Percentiles rank a stretch among this genome's conserved stretches.
Conservation (phyloP, 2,888 invertebrate genomes). For the Amphipyra berbera region DNA sequence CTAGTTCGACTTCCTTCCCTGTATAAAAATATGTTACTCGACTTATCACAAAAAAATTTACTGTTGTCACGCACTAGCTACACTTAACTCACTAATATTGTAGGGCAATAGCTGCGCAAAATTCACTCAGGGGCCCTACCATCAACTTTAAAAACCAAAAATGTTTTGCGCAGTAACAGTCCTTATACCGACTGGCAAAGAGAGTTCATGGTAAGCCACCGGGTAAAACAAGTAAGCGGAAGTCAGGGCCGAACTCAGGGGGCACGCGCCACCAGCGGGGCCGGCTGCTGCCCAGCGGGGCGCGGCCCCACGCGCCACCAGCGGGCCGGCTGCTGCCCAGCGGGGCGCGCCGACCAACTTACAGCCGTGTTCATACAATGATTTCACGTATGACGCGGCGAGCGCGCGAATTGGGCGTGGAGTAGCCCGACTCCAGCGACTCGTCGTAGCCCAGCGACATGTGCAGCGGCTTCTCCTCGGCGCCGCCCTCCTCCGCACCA, state of each 20-base stretch:
- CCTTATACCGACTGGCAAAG: slow-evolving; percentile 20
- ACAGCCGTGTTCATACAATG: slow-evolving; percentile 92
- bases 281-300: slow-evolving; percentile 30
- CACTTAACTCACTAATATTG: slow-evolving; percentile 40
- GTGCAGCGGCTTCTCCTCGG: slow-evolving; percentile 96
- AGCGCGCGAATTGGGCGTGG: slow-evolving; percentile 97
- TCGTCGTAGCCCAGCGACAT: slow-evolving; percentile 97
- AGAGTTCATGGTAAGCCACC: slow-evolving; percentile 31
- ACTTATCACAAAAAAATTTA: slow-evolving; percentile 52
- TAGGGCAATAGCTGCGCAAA: slow-evolving; percentile 40
- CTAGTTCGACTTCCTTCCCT: slow-evolving; percentile 52
- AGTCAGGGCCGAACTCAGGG: slow-evolving; percentile 22
- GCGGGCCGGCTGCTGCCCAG: slow-evolving; percentile 28
- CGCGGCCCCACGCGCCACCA: slow-evolving; percentile 12
- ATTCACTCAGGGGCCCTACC: slow-evolving; percentile 11
- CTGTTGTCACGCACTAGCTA: slow-evolving; percentile 45
- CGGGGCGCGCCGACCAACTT: slow-evolving; percentile 34
- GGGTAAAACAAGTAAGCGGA: slow-evolving; percentile 34
- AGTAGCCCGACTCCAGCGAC: slow-evolving; percentile 97
- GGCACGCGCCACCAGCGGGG: slow-evolving; percentile 16
- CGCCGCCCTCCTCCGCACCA: slow-evolving; percentile 91
- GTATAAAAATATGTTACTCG: slow-evolving; percentile 58
- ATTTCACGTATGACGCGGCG: slow-evolving; percentile 98
- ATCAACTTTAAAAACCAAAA: slow-evolving; percentile 22
- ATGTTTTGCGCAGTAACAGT: slow-evolving; percentile 15